Evolutionary conservation across 1,140 invertebrate species (phyloP), one percentile per base, ranked within the genome.

Genomic region (Lordiphosa mommai): DNA sequence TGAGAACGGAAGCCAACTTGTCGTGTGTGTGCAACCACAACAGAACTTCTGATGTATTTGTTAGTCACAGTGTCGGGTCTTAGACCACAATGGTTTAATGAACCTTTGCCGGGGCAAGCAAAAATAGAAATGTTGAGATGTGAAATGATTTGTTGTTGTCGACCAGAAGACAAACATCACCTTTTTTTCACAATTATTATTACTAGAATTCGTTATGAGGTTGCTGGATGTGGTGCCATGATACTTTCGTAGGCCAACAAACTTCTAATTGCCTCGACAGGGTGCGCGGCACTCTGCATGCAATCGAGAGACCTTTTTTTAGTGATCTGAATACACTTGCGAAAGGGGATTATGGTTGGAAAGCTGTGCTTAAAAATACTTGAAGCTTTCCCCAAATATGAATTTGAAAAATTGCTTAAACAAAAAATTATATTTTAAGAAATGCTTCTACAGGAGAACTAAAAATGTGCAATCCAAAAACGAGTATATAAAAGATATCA

Each of bases 141-240:
- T 72, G 64, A 84, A 77, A 72, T 72, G 66, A 77, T 77, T 80
- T 84, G 68, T 69, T 79, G 72, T 61, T 59, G 63, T 49, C 38
- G 65, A 34, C 50, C 56, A 41, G 34, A 61, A 76, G 49, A 61
- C 67, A 76, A 76, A 65, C 67, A 84, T 64, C 57, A 61, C 59
- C 58, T 50, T 41, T 71, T 63, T 46, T 48, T 32, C 13, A 47
- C 37, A 30, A 68, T 52, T 59, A 68, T 66, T 80, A 53, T 80
- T 61, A 70, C 69, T 80, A 80, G 48, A 65, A 79, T 79, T 79
- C 53, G 68, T 72, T 80, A 69, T 60, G 55, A 68, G 61, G 58
- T 55, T 12, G 33, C 47, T 48, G 40, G 30, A 46, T 37, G 29
- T 30, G 47, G 30, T 58, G 44, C 38, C 36, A 34, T 44, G 44